These are phyloP conservation scores for Nephrotoma guestfalica DNA, from an alignment of 2,888 invertebrate species.

Conservation along the genomic window DNA sequence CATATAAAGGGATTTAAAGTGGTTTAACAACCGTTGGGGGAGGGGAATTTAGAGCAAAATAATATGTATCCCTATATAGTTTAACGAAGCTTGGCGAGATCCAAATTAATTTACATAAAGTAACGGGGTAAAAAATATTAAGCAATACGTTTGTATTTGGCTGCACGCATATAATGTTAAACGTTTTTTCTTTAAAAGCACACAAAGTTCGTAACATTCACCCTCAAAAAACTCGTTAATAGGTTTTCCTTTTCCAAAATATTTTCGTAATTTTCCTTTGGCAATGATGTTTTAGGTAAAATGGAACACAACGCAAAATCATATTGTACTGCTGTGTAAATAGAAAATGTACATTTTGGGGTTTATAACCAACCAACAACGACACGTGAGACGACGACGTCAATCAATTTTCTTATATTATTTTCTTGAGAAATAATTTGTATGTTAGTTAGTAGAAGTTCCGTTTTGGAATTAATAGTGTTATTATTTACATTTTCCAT, in stretches of 20 bases:
- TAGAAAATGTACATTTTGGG: too few relatives aligned
- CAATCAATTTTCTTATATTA: not conserved
- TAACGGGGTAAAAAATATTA: too few relatives aligned
- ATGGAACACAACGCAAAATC: not conserved
- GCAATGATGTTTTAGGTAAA: not conserved
- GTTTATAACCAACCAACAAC: not conserved
- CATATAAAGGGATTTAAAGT: too few relatives aligned
- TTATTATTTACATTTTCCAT: not conserved
- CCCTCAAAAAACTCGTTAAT: not conserved
- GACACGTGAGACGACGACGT: not conserved
- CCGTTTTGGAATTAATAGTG: not conserved
- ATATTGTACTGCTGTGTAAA: not conserved
- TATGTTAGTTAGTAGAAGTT: not conserved
- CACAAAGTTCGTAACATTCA: not conserved
- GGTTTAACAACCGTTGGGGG: too few relatives aligned
- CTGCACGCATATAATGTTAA: too few relatives aligned
- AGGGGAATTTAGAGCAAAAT: too few relatives aligned
- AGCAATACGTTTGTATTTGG: too few relatives aligned
- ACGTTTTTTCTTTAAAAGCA: too few relatives aligned
- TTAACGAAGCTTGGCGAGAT: too few relatives aligned
- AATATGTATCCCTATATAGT: too few relatives aligned
- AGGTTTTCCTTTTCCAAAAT: not conserved
- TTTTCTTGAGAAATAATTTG: not conserved
- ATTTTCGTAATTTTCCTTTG: not conserved
- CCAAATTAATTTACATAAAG: too few relatives aligned